A percentile compares a stretch with the other conserved stretches of the same genome.
phyloP scores from a whole-genome alignment of 2,113 vertebrate species.

The Ammodytes dubius region DNA sequence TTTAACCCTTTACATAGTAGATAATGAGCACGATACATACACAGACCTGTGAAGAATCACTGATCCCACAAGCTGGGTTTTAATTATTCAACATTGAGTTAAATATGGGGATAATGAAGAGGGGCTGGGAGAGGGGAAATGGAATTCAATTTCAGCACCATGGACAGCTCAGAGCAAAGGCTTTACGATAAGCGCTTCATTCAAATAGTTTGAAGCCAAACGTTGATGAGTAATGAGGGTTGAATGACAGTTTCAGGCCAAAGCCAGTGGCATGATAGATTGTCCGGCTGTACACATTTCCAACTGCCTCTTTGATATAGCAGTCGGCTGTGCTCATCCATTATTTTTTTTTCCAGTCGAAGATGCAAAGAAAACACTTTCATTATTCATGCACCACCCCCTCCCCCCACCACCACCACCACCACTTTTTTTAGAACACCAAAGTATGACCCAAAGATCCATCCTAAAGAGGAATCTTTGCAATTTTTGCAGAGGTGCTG shows the following conservation, averaged over 20 bases:
- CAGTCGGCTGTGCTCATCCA: slow-evolving; percentile 9
- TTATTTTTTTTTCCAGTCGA: slow-evolving; percentile 15
- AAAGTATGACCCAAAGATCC: too few relatives aligned
- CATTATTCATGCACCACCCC: slow-evolving; percentile 67
- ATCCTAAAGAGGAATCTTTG: slow-evolving; percentile 30
- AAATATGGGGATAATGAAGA: background rate
- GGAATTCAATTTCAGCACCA: slow-evolving; percentile 70
- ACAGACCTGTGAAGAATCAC: background rate
- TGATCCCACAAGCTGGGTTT: slow-evolving; percentile 31
- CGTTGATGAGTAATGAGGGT: background rate
- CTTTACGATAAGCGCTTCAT: background rate
- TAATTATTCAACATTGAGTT: slow-evolving; percentile 41
- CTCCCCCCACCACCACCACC: background rate
- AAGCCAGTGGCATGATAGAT: slow-evolving; percentile 6
- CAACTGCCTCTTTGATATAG: background rate
- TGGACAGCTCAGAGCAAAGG: slow-evolving; percentile 60
- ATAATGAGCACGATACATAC: background rate
- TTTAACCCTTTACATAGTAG: background rate
- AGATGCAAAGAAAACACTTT: slow-evolving; percentile 49
- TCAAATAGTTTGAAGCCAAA: slow-evolving; percentile 9
- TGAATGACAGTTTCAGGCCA: background rate
- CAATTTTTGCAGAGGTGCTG: slow-evolving; percentile 12
- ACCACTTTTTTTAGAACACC: slow-evolving; percentile 40
- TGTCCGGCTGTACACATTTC: background rate
- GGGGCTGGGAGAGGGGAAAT: slow-evolving; percentile 6